Base-by-base conservation (phyloP, 2,113 vertebrate species). In the Percopsis transmontana region DNA sequence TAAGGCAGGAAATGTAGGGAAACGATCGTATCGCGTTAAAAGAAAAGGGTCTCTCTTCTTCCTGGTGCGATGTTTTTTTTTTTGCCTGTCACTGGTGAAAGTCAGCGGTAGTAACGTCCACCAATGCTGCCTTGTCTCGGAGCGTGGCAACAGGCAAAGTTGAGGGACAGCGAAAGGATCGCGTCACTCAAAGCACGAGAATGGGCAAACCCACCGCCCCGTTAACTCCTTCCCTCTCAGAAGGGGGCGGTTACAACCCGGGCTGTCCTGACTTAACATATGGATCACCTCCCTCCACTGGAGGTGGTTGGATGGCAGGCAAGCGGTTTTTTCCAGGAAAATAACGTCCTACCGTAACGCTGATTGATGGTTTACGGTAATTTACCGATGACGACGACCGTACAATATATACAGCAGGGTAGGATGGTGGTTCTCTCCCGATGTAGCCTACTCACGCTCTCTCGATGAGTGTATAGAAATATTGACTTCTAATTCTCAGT, bases 71-170 rank as follows among this genome's bases (percentile, higher is more conserved):
- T 53, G 42, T 45, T 45, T 14, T 23, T 19, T 45, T 45, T 14
- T 23, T 19, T 53, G 51, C 51, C 65, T 61, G 77, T 74, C 58
- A 70, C 68, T 70, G 60, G 59, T 52, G 76, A 72, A 52, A 69
- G 85, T 69, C 77, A 88, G 79, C 84, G 84, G 67, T 56, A 52
- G 83, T 67, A 72, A 79, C 82, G 62, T 89, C 84, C 87, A 77
- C 85, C 87, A 91, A 80, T 85, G 86, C 68, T 88, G 90, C 88
- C 90, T 86, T 89, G 84, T 90, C 91, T 87, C 83, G 83, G 83
- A 71, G 44, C 89, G 69, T 93, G 92, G 93, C 92, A 93, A 94
- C 94, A 94, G 93, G 93, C 93, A 90, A 93, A 94, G 93, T 95
- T 91, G 93, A 92, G 92, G 92, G 93, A 93, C 90, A 93, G 91